phyloP scores from a whole-genome alignment of 2,888 invertebrate species.

The Hoplodrina ambigua region DNA sequence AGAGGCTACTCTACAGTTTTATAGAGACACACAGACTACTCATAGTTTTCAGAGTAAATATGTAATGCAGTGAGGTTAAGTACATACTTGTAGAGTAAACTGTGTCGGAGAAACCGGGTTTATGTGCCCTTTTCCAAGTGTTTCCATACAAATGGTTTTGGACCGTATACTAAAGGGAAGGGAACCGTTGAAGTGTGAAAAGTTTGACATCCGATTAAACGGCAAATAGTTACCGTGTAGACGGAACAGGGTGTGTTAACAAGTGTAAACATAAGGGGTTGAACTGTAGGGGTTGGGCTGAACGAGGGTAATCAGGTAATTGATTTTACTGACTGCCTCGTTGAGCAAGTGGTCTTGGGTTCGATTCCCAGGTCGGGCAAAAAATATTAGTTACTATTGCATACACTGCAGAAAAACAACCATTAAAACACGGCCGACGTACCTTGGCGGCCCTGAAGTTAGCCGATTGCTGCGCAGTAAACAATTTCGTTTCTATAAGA shows the following conservation, averaged over 20 bases:
- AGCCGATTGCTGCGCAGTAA: no score
- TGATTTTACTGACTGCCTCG: neutral
- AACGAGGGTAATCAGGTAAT: neutral
- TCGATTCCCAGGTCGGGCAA: no score
- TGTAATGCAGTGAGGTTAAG: neutral
- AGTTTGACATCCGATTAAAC: conserved; percentile 46
- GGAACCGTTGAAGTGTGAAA: conserved; percentile 30
- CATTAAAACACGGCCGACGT: no score
- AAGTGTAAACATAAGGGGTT: conserved; percentile 30
- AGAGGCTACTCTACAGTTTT: no score
- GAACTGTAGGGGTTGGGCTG: neutral
- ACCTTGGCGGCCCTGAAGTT: no score
- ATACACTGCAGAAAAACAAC: no score
- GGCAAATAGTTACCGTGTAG: conserved; percentile 2
- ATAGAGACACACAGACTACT: conserved; percentile 1
- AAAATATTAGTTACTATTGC: no score
- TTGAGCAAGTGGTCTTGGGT: no score
- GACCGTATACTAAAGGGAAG: conserved; percentile 6
- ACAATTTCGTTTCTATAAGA: no score
- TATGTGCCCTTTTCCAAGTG: conserved; percentile 7
- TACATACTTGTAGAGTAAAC: neutral
- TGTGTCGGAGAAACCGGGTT: neutral
- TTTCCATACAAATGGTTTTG: conserved; percentile 9
- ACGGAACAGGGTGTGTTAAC: conserved; percentile 16
- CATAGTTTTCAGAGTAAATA: conserved; percentile 26